Conservation (phyloP, 1,140 invertebrate species). For the Intoshia linei region DNA sequence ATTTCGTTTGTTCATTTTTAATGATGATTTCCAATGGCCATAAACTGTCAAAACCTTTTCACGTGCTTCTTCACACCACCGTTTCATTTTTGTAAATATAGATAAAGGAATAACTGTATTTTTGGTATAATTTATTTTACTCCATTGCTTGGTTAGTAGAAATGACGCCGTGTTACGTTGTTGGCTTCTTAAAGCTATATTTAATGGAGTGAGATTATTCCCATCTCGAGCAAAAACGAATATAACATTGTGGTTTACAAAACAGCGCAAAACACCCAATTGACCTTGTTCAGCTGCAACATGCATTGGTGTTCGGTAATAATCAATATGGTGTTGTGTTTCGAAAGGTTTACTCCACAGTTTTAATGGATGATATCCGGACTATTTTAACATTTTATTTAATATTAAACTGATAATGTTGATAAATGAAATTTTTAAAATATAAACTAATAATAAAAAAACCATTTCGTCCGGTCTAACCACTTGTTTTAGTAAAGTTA, state of each 20-base stretch:
- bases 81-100: constrained; percentile 12
- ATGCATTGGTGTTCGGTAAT: constrained; percentile 14
- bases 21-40: constrained; percentile 5
- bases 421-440: too few relatives aligned
- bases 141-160: constrained; percentile 19
- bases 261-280: constrained; percentile 14
- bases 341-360: constrained; percentile 12
- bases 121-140: constrained; percentile 9
- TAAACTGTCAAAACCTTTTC: constrained; percentile 8
- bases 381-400: too few relatives aligned
- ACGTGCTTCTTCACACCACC: constrained; percentile 16
- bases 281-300: constrained; percentile 16
- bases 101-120: constrained; percentile 11
- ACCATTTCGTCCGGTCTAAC: constrained; percentile 13
- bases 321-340: constrained; percentile 11
- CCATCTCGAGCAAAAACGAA: constrained; percentile 14
- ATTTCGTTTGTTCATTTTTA: not conserved
- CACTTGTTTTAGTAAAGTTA: constrained; percentile 12
- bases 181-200: constrained; percentile 14
- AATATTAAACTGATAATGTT: too few relatives aligned
- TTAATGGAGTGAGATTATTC: constrained; percentile 13
- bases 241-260: constrained; percentile 17
- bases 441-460: too few relatives aligned
- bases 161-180: constrained; percentile 14
- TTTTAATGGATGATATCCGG: constrained; percentile 14